phyloP scores from a whole-genome alignment of 2,888 invertebrate genomes.

The Calliphora vomitoria region DNA sequence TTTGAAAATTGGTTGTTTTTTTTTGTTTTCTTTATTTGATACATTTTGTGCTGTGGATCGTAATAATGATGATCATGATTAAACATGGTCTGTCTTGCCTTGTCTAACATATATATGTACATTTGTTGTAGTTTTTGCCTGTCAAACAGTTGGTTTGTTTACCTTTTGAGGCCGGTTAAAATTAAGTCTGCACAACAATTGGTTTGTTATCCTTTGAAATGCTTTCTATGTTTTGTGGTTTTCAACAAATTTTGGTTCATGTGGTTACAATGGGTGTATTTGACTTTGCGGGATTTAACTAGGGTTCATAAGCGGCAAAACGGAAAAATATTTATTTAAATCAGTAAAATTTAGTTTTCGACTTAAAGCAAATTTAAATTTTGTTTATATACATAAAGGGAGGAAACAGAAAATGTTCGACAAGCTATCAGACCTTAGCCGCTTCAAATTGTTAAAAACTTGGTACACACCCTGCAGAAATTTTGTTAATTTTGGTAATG shows the following conservation, averaged over 20 bases:
- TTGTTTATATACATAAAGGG: no score
- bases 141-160: slow-evolving; percentile 53
- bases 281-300: no score
- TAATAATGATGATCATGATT: slow-evolving; percentile 55
- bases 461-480: no score
- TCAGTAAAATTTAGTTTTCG: no score
- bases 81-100: slow-evolving; percentile 30
- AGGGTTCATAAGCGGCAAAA: no score
- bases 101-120: neutral
- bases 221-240: slow-evolving; percentile 25
- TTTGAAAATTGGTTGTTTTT: slow-evolving; percentile 34
- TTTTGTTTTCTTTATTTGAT: slow-evolving; percentile 22
- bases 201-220: slow-evolving; percentile 60
- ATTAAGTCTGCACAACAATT: slow-evolving; percentile 40
- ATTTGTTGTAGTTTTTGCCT: slow-evolving; percentile 44
- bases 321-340: no score
- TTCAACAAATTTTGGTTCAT: neutral
- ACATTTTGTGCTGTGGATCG: slow-evolving; percentile 55
- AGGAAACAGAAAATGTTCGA: no score
- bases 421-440: no score
- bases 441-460: no score
- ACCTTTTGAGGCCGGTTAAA: slow-evolving; percentile 49
- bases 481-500: no score
- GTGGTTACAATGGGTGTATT: no score
- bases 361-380: no score